Conservation (phyloP, 2,797 vertebrate species). For the Zenarchopterus dispar region DNA sequence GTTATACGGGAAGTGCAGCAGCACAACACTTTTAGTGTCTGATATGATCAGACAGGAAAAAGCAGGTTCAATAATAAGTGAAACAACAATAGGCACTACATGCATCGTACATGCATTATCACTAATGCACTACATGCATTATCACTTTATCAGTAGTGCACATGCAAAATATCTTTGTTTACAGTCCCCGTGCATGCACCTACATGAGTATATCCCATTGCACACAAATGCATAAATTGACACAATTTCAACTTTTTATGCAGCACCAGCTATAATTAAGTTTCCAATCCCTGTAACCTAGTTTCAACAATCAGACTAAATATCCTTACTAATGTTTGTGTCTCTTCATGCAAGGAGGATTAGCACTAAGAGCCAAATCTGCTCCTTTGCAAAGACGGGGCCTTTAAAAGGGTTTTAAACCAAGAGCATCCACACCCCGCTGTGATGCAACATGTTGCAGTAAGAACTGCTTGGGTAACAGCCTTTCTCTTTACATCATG, state of each 20-base stretch:
- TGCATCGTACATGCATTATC: too few relatives aligned
- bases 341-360: constrained; percentile 73
- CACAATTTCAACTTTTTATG: constrained; percentile 41
- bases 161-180: too few relatives aligned
- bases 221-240: constrained; percentile 14
- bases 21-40: neutral
- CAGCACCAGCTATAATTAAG: constrained; percentile 57
- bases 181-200: too few relatives aligned
- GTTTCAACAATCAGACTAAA: constrained; percentile 72
- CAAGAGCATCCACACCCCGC: constrained; percentile 68
- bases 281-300: constrained; percentile 67
- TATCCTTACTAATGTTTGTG: constrained; percentile 72
- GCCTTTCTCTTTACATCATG: constrained; percentile 67
- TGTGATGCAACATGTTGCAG: constrained; percentile 81
- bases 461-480: constrained; percentile 73
- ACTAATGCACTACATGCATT: too few relatives aligned
- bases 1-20: too few relatives aligned
- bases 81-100: too few relatives aligned
- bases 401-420: constrained; percentile 73
- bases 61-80: too few relatives aligned
- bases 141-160: too few relatives aligned
- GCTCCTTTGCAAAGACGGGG: constrained; percentile 71
- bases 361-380: constrained; percentile 72
- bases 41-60: neutral
- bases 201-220: neutral